Base-by-base conservation (phyloP, 2,113 vertebrate genomes). In the Stercorarius parasiticus region DNA sequence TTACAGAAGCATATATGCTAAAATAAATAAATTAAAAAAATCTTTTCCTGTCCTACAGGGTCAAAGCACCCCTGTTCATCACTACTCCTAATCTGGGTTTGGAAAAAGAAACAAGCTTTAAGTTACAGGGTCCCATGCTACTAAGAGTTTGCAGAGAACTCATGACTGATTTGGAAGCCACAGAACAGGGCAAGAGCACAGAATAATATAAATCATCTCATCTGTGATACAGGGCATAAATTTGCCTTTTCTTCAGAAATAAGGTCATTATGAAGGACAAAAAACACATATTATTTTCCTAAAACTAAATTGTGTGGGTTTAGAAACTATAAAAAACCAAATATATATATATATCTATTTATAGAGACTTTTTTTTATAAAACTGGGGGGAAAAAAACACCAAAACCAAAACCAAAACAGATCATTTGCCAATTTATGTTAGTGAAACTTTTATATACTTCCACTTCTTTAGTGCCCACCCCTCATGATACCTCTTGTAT, bases 341-440 rank as follows among this genome's bases (percentile, higher is more conserved):
- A 20, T 19, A 45, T 45, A 45, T 15, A 58, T 13, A 58, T 17
- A 55, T 30, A 10, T 0, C 25, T 50, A 21, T 30, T 55, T 88
- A 32, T 67, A 11, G 2, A 66, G 5, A 15, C 3, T n/a, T 45
- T n/a, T 43, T 27, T 71, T 59, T 0, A 18, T 11, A 62, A 58
- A 67, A 66, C 8, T 38, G 9, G 5, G 9, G 4, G 6, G 12
- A 42, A 78, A 38, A 47, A 8, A 3, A 1, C 2, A n/a, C 5
- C 15, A 19, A 49, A 30, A 55, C 11, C 53, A 49, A 8, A 3
- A 1, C 3, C 5, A 13, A 26, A 73, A 32, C 4, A 53, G 4
- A 56, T n/a, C 86, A 10, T 56, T 93, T 81, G 3, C 3, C 30
- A 42, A 18, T 56, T 92, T 95, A 43, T 56, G 16, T 45, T n/a